Evolutionary conservation across 2,888 invertebrate species (phyloP), one percentile per base, ranked within the genome.

Genomic region (Rhingia campestris): DNA sequence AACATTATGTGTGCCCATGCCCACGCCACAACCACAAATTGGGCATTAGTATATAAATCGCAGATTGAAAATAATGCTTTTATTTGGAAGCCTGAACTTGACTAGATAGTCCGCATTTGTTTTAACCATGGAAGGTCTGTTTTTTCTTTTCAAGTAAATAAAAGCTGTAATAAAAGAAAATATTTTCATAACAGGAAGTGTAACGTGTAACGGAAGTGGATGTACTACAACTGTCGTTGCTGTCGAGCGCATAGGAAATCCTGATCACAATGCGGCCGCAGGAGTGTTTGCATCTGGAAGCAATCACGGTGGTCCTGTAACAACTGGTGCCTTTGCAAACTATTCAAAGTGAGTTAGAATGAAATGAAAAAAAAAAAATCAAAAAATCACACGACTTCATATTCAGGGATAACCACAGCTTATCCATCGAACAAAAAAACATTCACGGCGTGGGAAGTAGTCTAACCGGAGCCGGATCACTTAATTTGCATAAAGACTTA

Each of bases 401-500:
- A 12, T 43, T 9, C 22, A 86, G 86, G 6, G 59, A 86, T 14
- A 67, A 67, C 4, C 84, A 80, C 70, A 72, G 75, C 4, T 7
- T 86, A 22, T 76, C 74, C 0, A 14, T 81, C 10, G 56, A 74
- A 14, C 79, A 80, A 22, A 61, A 66, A 1, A 51, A 61, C 6
- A 82, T 77, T 1, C 86, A 82, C 4, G 86, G 86, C 10, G 41
- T 53, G 4, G 59, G 49, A 43, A 76, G 30, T 32, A 77, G 80
- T 3, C 39, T 74, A 9, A 54, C 79, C 12, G 54, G 63, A 47
- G 66, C 53, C 30, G 86, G 81, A 6, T 56, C 56, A 3, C 5
- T 84, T 6, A 86, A 86, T 49, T 63, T 74, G 6, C 61, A 84
- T 9, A 37, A 81, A 3, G 72, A 79, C 2, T 12, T 39, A 1